Percentiles rank a stretch among this genome's conserved stretches.
These are phyloP conservation scores for Hylaea fasciaria DNA, from an alignment of 2,888 invertebrate genomes.

Conservation along the genomic window DNA sequence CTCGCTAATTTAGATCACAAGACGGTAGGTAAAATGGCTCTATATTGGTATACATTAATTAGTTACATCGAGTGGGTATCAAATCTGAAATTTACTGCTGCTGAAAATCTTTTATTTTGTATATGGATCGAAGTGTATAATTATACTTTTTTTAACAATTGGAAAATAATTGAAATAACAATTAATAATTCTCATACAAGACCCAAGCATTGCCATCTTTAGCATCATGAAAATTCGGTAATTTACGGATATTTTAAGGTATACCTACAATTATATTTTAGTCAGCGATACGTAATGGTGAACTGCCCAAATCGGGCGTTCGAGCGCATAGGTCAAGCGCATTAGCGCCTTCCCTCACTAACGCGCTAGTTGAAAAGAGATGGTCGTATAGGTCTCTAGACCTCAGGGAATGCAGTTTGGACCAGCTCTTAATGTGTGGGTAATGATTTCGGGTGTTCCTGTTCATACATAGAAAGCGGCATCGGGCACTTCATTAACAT, in stretches of 20 bases:
- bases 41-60: too few species aligned
- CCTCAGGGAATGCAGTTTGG: constrained; percentile 69
- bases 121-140: too few species aligned
- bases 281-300: constrained; percentile 26
- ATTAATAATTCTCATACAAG: too few species aligned
- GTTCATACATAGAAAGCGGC: constrained; percentile 37
- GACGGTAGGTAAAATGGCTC: too few species aligned
- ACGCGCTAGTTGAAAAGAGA: constrained; percentile 47
- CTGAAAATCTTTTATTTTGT: too few species aligned
- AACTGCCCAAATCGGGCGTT: constrained; percentile 67
- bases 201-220: neutral
- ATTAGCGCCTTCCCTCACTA: constrained; percentile 54
- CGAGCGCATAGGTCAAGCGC: constrained; percentile 74
- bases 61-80: too few species aligned
- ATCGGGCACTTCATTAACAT: constrained; percentile 23
- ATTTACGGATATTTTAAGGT: too few species aligned
- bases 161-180: too few species aligned
- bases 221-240: too few species aligned
- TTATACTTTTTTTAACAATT: too few species aligned
- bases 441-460: constrained; percentile 56
- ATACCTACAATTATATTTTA: constrained; percentile 12
- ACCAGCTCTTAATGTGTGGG: constrained; percentile 50
- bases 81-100: too few species aligned
- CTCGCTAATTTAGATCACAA: neutral
- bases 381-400: constrained; percentile 55